Percentiles rank a stretch among this genome's conserved stretches.
Conservation (phyloP, 1,140 invertebrate species). For the Drosophila rufa region DNA sequence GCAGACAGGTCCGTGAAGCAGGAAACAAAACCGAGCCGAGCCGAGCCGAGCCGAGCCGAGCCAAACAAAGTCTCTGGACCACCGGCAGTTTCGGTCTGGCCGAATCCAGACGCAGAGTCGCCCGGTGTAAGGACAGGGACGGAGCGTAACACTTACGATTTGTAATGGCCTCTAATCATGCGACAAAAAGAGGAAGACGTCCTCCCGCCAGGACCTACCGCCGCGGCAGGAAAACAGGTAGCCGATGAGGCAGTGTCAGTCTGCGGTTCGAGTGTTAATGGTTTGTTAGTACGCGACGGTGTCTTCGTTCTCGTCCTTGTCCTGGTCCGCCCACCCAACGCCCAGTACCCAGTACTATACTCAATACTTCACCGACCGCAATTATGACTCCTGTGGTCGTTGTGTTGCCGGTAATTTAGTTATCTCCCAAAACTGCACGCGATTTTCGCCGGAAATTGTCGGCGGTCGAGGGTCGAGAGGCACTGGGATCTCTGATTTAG, state of each 20-base stretch:
- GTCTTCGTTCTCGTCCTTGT: conserved; percentile 41
- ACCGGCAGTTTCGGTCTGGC: conserved; percentile 45
- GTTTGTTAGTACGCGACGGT: conserved; percentile 69
- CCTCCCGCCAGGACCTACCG: conserved; percentile 60
- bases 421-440: conserved; percentile 51
- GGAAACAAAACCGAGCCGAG: conserved; percentile 37
- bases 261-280: conserved; percentile 81
- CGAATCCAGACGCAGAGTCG: conserved; percentile 37
- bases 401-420: conserved; percentile 70
- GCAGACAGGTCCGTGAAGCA: conserved; percentile 29
- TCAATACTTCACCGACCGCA: conserved; percentile 24
- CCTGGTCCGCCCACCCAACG: conserved; percentile 9
- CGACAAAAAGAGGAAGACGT: conserved; percentile 55
- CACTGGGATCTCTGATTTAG: conserved; percentile 80
- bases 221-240: conserved; percentile 63
- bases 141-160: conserved; percentile 81
- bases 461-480: conserved; percentile 44
- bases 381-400: conserved; percentile 57
- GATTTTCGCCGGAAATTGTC: conserved; percentile 73
- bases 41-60: conserved; percentile 1
- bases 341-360: background rate
- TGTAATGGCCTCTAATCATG: conserved; percentile 79
- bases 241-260: conserved; percentile 19
- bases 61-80: conserved; percentile 42
- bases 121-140: conserved; percentile 1